Evolutionary conservation across 2,888 invertebrate species (phyloP).

Genomic region (Drosophila emarginata): DNA sequence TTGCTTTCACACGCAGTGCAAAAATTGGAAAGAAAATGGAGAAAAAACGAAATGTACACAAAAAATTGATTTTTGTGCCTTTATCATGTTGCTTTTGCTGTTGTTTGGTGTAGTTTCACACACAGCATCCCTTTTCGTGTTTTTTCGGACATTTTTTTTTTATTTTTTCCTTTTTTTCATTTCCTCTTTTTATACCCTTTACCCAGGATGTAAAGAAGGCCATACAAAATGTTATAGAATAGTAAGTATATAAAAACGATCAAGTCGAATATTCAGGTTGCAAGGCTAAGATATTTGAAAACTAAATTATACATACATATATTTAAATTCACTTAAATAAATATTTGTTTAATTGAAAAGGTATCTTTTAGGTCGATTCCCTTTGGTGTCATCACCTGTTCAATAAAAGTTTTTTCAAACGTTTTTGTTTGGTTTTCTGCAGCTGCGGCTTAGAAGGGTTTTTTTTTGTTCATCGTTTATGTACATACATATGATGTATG

Average conservation of each 20-base stretch:
- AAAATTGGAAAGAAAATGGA: constrained; percentile 7
- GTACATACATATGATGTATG: neutral
- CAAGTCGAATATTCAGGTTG: too few relatives aligned
- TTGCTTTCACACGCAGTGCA: constrained; percentile 41
- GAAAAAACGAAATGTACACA: constrained; percentile 54
- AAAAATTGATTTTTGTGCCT: constrained; percentile 70
- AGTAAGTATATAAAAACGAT: too few relatives aligned
- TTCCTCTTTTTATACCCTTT: neutral
- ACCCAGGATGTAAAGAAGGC: neutral
- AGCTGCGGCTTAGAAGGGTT: constrained; percentile 5
- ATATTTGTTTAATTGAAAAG: too few relatives aligned
- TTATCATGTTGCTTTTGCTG: constrained; percentile 50
- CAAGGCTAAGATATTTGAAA: too few relatives aligned
- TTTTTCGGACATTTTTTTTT: neutral
- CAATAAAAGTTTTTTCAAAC: neutral
- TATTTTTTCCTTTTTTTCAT: neutral
- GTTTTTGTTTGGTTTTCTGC: constrained; percentile 3
- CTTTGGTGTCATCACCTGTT: neutral
- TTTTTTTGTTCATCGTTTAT: constrained; percentile 26
- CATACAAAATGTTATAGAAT: too few relatives aligned
- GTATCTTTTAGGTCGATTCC: neutral
- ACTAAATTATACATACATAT: too few relatives aligned
- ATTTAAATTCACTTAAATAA: neutral
- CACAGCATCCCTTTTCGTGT: constrained; percentile 46
- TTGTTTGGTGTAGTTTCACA: constrained; percentile 46